These are phyloP conservation scores for Gobius niger DNA, from an alignment of 2,113 vertebrate genomes.

Conservation along the genomic window DNA sequence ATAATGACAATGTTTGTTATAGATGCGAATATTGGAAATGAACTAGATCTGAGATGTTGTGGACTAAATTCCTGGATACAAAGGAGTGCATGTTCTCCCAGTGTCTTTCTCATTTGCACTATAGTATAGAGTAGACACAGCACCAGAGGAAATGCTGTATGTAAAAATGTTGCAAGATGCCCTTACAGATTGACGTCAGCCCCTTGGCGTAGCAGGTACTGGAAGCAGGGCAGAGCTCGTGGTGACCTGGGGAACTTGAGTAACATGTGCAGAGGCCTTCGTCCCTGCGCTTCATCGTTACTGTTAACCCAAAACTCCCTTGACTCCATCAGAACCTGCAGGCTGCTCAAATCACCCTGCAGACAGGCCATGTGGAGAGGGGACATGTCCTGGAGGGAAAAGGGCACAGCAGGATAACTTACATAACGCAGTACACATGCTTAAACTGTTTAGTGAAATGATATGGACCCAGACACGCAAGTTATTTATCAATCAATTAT, in stretches of 20 bases:
- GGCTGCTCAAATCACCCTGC: constrained; percentile 42
- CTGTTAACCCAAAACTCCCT: constrained; percentile 34
- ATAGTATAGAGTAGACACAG: too few species aligned
- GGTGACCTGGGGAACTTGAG: constrained; percentile 42
- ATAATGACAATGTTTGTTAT: not conserved
- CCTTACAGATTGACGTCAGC: constrained; percentile 63
- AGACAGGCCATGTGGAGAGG: constrained; percentile 63
- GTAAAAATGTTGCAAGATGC: too few species aligned
- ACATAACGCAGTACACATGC: not conserved
- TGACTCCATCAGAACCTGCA: constrained; percentile 52
- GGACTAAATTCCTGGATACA: too few species aligned
- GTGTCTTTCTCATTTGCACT: too few species aligned
- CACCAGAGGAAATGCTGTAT: too few species aligned
- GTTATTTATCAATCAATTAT: too few species aligned
- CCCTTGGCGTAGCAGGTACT: constrained; percentile 61
- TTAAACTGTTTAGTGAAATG: not conserved
- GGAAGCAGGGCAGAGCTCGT: constrained; percentile 48
- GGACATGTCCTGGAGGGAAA: constrained; percentile 44
- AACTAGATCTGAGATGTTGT: too few species aligned
- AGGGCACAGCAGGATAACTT: not conserved
- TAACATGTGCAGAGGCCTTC: constrained; percentile 64
- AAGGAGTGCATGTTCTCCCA: too few species aligned
- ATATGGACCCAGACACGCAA: not conserved
- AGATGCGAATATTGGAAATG: too few species aligned
- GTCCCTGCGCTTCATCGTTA: constrained; percentile 49